These are phyloP conservation scores for Vimba vimba DNA, from an alignment of 2,113 vertebrate species.

Conservation along the genomic window DNA sequence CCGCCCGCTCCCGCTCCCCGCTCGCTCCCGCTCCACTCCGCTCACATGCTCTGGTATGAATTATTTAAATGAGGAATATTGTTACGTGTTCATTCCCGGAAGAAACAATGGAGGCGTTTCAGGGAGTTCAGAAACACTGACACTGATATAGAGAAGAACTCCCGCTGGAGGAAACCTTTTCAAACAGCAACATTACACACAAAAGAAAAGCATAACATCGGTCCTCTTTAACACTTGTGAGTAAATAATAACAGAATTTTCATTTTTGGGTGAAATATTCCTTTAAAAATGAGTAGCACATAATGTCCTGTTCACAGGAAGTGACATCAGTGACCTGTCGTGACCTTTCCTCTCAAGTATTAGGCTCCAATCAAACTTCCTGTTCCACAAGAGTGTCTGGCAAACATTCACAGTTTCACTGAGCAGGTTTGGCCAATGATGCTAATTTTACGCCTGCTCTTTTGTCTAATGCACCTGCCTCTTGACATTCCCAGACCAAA, in stretches of 20 bases:
- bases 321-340: conserved; percentile 12
- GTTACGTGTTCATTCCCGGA: too few species aligned
- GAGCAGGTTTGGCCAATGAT: background rate
- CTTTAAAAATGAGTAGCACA: background rate
- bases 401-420: background rate
- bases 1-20: too few species aligned
- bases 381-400: background rate
- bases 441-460: background rate
- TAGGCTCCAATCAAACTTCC: conserved; percentile 5
- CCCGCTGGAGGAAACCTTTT: too few species aligned
- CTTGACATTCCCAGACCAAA: conserved; percentile 35
- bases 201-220: too few species aligned
- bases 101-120: too few species aligned
- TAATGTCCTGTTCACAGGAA: background rate
- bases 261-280: background rate
- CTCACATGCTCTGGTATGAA: too few species aligned
- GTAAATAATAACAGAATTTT: background rate
- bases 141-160: too few species aligned
- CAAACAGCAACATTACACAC: too few species aligned
- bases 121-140: too few species aligned
- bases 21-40: too few species aligned
- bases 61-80: too few species aligned
- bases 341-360: conserved; percentile 1
- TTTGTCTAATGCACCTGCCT: conserved; percentile 41
- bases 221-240: background rate